These are phyloP conservation scores for Sandelia bainsii DNA, from an alignment of 2,797 vertebrate species.

Conservation along the genomic window DNA sequence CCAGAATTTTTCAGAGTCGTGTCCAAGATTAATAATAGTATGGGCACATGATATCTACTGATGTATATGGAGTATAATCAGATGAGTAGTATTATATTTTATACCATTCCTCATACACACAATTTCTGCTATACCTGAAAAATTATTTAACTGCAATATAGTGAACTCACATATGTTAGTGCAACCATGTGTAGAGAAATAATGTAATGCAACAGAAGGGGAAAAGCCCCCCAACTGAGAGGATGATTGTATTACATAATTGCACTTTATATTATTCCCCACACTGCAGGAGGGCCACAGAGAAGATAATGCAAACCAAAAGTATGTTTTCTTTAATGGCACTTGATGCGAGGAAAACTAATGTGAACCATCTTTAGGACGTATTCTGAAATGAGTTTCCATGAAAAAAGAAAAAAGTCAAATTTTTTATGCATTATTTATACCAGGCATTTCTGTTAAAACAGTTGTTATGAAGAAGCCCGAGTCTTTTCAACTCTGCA, in stretches of 20 bases:
- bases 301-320: slow-evolving; percentile 28
- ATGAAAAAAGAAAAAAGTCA: slow-evolving; percentile 1
- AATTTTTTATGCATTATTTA: neutral
- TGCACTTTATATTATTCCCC: slow-evolving; percentile 20
- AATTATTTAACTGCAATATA: neutral
- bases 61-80: too few relatives aligned
- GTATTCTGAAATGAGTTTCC: slow-evolving; percentile 14
- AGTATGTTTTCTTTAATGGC: slow-evolving; percentile 25
- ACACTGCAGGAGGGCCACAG: slow-evolving; percentile 18
- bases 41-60: too few relatives aligned
- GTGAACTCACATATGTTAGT: slow-evolving; percentile 10
- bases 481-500: slow-evolving; percentile 1
- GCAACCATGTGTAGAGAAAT: slow-evolving; percentile 26
- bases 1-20: too few relatives aligned
- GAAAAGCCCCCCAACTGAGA: slow-evolving; percentile 42
- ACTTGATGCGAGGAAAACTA: slow-evolving; percentile 4
- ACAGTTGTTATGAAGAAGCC: neutral
- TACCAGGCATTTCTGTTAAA: neutral
- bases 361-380: neutral
- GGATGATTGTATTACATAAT: slow-evolving; percentile 56
- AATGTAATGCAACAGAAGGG: slow-evolving; percentile 40
- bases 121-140: neutral
- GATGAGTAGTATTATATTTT: neutral
- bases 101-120: neutral
- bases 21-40: too few relatives aligned